Percentiles rank a stretch among this genome's conserved stretches.
Conservation (phyloP, 2,113 vertebrate species). For the Sclerurus mexicanus region DNA sequence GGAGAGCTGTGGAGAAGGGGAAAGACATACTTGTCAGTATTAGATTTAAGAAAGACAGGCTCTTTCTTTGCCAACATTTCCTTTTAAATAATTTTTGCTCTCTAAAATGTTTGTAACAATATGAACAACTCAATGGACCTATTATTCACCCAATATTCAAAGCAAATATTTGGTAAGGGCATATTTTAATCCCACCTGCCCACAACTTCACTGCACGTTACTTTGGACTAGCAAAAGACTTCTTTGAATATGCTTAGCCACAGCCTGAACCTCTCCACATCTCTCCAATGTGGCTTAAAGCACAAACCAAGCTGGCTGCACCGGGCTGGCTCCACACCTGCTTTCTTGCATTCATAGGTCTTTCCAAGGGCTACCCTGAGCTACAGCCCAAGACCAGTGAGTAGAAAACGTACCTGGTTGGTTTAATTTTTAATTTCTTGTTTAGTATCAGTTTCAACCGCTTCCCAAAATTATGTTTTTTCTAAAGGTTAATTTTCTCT, state of each 20-base stretch:
- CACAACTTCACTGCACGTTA: conserved; percentile 25
- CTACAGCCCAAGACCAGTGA: neutral
- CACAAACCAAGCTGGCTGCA: neutral
- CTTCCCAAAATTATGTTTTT: neutral
- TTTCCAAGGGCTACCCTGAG: neutral
- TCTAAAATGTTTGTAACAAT: neutral
- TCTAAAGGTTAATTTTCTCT: neutral
- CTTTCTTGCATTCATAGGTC: neutral
- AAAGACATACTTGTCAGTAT: neutral
- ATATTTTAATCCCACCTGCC: conserved; percentile 58
- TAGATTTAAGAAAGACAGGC: neutral
- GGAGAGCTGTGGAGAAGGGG: neutral
- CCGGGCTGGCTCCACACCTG: neutral
- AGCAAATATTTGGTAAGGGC: conserved; percentile 30
- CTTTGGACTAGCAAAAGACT: conserved; percentile 19
- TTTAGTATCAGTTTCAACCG: conserved; percentile 17
- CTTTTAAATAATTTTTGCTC: neutral
- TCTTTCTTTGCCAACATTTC: neutral
- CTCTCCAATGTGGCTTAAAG: neutral
- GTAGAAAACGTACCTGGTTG: neutral
- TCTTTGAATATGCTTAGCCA: conserved; percentile 26
- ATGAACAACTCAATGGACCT: neutral
- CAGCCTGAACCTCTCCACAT: neutral
- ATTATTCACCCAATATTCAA: conserved; percentile 43
- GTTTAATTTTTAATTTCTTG: neutral